Percentiles rank a stretch among this genome's conserved stretches.
Evolutionary conservation across 2,113 vertebrate genomes (phyloP).

Genomic region (Carassius auratus): DNA sequence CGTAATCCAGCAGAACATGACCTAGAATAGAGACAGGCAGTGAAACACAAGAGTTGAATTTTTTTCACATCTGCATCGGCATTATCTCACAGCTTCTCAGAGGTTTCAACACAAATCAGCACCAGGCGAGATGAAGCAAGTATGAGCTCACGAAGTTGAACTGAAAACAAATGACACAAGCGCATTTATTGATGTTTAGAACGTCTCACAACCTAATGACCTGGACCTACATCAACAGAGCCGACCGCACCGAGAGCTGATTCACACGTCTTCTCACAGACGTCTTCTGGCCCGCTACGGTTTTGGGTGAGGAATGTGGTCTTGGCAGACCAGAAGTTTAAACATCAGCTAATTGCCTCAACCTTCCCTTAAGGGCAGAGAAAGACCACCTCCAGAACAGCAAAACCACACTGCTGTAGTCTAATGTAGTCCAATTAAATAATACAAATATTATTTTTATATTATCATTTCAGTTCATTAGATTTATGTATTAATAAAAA

Average conservation of each 20-base stretch:
- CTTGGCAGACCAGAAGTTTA: slow-evolving; percentile 20
- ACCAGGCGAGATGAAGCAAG: slow-evolving; percentile 40
- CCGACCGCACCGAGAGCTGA: not conserved
- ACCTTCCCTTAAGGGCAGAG: not conserved
- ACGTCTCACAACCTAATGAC: not conserved
- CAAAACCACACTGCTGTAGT: not conserved
- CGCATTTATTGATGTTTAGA: slow-evolving; percentile 6
- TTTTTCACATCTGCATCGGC: slow-evolving; percentile 5
- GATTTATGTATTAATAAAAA: not conserved
- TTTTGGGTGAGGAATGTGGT: slow-evolving; percentile 40
- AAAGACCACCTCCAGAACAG: not conserved
- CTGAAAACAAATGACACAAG: slow-evolving; percentile 43
- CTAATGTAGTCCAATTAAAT: not conserved
- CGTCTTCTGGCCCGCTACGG: slow-evolving; percentile 17
- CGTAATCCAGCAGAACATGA: not conserved
- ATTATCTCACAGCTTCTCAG: not conserved
- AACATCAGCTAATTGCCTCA: slow-evolving; percentile 9
- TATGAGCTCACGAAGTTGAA: slow-evolving; percentile 6
- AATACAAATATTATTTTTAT: not conserved
- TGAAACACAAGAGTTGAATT: not conserved
- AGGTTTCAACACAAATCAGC: slow-evolving; percentile 13
- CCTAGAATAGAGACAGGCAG: not conserved
- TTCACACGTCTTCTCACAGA: not conserved
- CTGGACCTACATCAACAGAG: slow-evolving; percentile 10
- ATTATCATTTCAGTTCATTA: too few species aligned